Evolutionary conservation across 2,888 invertebrate genomes (phyloP).

Genomic region (Thysanoteuthis rhombus): DNA sequence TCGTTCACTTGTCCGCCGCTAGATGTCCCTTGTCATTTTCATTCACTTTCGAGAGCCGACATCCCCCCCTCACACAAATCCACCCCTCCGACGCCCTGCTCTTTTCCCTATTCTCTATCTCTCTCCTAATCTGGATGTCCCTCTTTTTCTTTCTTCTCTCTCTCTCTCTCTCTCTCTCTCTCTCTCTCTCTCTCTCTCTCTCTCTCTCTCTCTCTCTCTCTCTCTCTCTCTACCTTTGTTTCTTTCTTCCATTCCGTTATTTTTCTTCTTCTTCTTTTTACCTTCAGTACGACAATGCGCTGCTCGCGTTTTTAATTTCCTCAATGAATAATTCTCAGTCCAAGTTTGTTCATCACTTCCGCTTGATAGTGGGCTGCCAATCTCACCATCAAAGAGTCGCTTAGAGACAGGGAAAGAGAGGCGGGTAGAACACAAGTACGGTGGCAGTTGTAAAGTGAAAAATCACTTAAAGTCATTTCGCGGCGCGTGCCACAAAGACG

Average conservation of each 20-base stretch:
- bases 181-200: background rate
- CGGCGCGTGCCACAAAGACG: background rate
- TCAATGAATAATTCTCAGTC: background rate
- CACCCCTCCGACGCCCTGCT: background rate
- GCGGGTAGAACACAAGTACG: background rate
- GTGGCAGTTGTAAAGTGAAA: background rate
- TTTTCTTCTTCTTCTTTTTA: background rate
- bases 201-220: background rate
- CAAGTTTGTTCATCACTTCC: background rate
- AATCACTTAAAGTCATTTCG: background rate
- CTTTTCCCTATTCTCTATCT: background rate
- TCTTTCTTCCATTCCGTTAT: background rate
- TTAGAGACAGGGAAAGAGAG: background rate
- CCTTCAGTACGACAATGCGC: background rate
- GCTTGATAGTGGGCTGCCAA: background rate
- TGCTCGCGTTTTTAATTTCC: background rate
- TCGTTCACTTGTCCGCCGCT: background rate
- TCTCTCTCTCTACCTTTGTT: background rate
- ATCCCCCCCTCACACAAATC: background rate
- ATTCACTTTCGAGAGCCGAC: background rate
- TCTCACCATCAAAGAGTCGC: background rate
- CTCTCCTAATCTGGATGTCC: background rate
- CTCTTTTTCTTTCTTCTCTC: background rate
- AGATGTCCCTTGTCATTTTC: slow-evolving; percentile 12
- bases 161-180: background rate